Conservation (phyloP, 2,888 invertebrate genomes). For the Leptogaster cylindrica region DNA sequence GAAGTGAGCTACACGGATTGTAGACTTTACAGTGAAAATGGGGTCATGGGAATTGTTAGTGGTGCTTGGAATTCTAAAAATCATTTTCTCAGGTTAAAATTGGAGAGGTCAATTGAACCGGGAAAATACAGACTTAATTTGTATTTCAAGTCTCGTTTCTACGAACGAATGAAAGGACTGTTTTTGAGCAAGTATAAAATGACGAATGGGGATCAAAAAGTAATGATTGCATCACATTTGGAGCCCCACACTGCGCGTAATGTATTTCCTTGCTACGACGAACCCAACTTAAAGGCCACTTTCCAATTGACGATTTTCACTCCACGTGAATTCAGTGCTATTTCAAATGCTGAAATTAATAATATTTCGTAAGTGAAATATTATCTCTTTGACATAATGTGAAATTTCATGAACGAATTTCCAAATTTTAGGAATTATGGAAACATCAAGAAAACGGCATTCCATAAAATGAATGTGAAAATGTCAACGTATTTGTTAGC, state of each 20-base stretch:
- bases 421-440: not conserved
- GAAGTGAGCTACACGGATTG: not conserved
- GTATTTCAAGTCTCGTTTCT: not conserved
- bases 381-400: not conserved
- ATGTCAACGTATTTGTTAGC: conserved; percentile 78
- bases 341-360: conserved; percentile 48
- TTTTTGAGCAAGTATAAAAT: conserved; percentile 6
- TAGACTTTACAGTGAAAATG: not conserved
- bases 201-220: conserved; percentile 47
- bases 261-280: conserved; percentile 75
- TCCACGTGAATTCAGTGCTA: conserved; percentile 52
- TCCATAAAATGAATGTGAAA: no score
- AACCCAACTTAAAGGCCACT: conserved; percentile 69
- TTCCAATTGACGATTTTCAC: conserved; percentile 68
- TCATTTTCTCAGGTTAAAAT: not conserved
- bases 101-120: not conserved
- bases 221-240: conserved; percentile 68
- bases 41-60: not conserved
- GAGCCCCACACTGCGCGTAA: conserved; percentile 67
- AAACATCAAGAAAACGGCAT: not conserved
- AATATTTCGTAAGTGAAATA: not conserved
- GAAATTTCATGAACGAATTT: not conserved
- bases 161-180: not conserved
- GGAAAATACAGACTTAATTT: not conserved
- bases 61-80: not conserved